Conservation (phyloP, 1,140 invertebrate species). For the Leptinotarsa defecta region DNA sequence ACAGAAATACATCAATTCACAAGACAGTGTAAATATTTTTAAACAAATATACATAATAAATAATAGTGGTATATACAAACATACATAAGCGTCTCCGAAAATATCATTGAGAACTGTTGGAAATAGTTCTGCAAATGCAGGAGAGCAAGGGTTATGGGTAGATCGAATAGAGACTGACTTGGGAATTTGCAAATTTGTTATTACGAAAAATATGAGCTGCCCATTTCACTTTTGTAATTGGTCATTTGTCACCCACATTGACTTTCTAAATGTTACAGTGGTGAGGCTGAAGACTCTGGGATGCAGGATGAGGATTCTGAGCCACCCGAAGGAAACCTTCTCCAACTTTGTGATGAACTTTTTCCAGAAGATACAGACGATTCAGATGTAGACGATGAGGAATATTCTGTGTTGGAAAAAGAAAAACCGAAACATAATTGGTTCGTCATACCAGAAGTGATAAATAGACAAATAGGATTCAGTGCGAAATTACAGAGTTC, state of each 20-base stretch:
- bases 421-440: slow-evolving; percentile 71
- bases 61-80: too few species aligned
- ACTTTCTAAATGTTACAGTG: slow-evolving; percentile 4
- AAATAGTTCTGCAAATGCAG: too few species aligned
- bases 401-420: slow-evolving; percentile 62
- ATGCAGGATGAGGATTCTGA: slow-evolving; percentile 30
- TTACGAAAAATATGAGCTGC: too few species aligned
- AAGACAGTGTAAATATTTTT: too few species aligned
- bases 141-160: too few species aligned
- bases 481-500: slow-evolving; percentile 59
- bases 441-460: slow-evolving; percentile 65
- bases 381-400: slow-evolving; percentile 56
- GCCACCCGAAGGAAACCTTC: slow-evolving; percentile 10
- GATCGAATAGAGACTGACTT: too few species aligned
- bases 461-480: slow-evolving; percentile 63
- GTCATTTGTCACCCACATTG: not conserved
- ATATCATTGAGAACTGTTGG: too few species aligned
- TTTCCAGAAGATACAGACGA: slow-evolving; percentile 35
- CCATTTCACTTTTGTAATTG: not conserved
- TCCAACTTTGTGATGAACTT: not conserved
- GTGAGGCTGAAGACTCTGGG: slow-evolving; percentile 24
- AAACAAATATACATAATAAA: too few species aligned
- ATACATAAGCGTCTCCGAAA: too few species aligned
- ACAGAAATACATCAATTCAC: too few species aligned
- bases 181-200: too few species aligned